Evolutionary conservation across 2,888 invertebrate genomes (phyloP).

Genomic region (Drosophila infuscata): DNA sequence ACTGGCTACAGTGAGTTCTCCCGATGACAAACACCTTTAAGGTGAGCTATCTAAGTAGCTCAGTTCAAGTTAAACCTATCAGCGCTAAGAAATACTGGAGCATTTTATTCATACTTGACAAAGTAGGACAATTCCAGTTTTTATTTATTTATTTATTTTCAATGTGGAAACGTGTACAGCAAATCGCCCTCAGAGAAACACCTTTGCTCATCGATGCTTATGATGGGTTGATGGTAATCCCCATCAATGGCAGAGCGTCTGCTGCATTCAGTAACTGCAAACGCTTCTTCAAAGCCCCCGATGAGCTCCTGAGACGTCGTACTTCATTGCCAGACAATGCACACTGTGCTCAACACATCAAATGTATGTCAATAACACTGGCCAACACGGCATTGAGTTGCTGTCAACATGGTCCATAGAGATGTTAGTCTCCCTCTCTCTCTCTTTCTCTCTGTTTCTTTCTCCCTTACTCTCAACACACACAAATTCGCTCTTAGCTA

Average conservation of each 20-base stretch:
- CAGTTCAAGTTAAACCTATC: background rate
- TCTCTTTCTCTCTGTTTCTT: background rate
- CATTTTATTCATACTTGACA: conserved; percentile 1
- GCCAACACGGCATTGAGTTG: conserved; percentile 52
- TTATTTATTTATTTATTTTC: background rate
- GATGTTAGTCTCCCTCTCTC: conserved; percentile 1
- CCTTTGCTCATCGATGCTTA: conserved; percentile 18
- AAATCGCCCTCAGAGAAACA: conserved; percentile 1
- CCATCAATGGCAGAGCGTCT: conserved; percentile 22
- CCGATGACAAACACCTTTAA: background rate
- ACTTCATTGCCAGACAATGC: conserved; percentile 52
- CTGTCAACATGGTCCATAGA: conserved; percentile 47
- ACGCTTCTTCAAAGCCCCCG: conserved; percentile 22
- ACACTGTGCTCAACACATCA: conserved; percentile 62
- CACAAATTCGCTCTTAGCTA: conserved; percentile 34
- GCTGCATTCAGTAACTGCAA: conserved; percentile 36
- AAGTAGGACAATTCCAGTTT: background rate
- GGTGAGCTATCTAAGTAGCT: background rate
- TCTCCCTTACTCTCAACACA: background rate
- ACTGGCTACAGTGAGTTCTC: conserved; percentile 44
- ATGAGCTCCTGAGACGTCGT: conserved; percentile 28
- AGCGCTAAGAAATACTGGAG: background rate
- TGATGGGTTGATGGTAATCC: conserved; percentile 42
- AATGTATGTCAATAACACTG: conserved; percentile 73
- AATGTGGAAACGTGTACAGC: background rate